phyloP scores from a whole-genome alignment of 2,113 vertebrate species.

The Gadus macrocephalus region DNA sequence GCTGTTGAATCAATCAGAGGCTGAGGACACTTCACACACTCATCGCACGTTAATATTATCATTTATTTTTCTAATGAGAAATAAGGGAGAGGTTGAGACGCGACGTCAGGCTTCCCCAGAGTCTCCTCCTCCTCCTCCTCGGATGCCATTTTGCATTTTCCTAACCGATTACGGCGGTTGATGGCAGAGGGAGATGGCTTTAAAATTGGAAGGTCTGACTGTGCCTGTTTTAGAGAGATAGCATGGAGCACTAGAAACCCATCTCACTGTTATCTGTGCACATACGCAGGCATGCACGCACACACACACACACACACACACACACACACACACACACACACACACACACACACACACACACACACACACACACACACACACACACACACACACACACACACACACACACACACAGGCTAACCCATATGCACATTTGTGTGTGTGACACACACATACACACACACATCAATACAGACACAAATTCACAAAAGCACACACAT shows the following conservation, averaged over 20 bases:
- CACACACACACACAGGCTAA: slow-evolving; percentile 8
- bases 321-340: slow-evolving; percentile 11
- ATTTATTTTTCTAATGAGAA: slow-evolving; percentile 43
- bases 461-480: slow-evolving; percentile 7
- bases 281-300: not conserved
- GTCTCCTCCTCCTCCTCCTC: no score
- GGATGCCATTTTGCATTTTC: not conserved
- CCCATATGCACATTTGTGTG: not conserved
- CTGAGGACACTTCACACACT: slow-evolving; percentile 26
- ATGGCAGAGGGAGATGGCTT: slow-evolving; percentile 35
- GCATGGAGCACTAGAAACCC: slow-evolving; percentile 47
- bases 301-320: slow-evolving; percentile 3
- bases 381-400: not conserved
- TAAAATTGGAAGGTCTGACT: slow-evolving; percentile 43
- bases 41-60: slow-evolving; percentile 22
- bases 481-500: slow-evolving; percentile 20
- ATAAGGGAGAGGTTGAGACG: not conserved
- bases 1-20: slow-evolving; percentile 38
- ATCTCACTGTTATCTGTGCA: slow-evolving; percentile 57
- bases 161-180: slow-evolving; percentile 23
- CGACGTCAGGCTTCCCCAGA: not conserved
- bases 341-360: not conserved
- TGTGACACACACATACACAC: slow-evolving; percentile 5
- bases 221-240: slow-evolving; percentile 64
- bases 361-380: not conserved